Base-by-base conservation (phyloP, 37 sponge, comb jelly and placozoan species). In the Axinella damicornis region DNA sequence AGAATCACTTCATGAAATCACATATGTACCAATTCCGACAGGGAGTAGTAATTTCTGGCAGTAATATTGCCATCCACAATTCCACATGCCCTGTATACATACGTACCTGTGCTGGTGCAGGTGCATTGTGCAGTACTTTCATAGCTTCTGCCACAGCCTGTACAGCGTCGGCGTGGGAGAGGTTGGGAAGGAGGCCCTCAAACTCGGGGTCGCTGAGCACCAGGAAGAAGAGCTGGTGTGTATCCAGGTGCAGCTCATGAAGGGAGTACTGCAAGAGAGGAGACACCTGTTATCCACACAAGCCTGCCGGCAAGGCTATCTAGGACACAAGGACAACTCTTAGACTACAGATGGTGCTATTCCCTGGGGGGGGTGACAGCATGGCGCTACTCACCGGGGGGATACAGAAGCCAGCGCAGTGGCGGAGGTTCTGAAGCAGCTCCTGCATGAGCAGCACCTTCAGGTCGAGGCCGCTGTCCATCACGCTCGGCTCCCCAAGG, bases 71-170 rank as follows among this genome's bases (percentile, higher is more conserved):
- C 46, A 46, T 12, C 46, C 46, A 46, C 46, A 46, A 46, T 46
- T 4, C 4, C 4, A 46, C 46, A 46, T 46, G 9, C 46, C 46
- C 46, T 46, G 46, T 46, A 46, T 9, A 46, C 9, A 46, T 46
- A 46, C 9, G 46, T 46, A 46, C n/a, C n/a, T n/a, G n/a, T n/a
- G n/a, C n/a, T n/a, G n/a, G n/a, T n/a, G n/a, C n/a, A n/a, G n/a
- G n/a, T n/a, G n/a, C n/a, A n/a, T n/a, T n/a, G n/a, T n/a, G n/a
- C n/a, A 46, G 46, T 55, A 36, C 36, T 28, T 16, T 37, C 28
- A 89, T 20, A 14, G 84, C 84, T 31, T 89, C 84, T 2, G 24
- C 17, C 13, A 89, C 80, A 28, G 88, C 88, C 14, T 80, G 64
- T 18, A 21, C 27, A 35, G 85, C 85, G 21, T 52, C 53, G 28